A percentile compares a stretch with the other conserved stretches of the same genome.
phyloP scores from a whole-genome alignment of 2,888 invertebrate genomes.

The Campopleginae sp. region DNA sequence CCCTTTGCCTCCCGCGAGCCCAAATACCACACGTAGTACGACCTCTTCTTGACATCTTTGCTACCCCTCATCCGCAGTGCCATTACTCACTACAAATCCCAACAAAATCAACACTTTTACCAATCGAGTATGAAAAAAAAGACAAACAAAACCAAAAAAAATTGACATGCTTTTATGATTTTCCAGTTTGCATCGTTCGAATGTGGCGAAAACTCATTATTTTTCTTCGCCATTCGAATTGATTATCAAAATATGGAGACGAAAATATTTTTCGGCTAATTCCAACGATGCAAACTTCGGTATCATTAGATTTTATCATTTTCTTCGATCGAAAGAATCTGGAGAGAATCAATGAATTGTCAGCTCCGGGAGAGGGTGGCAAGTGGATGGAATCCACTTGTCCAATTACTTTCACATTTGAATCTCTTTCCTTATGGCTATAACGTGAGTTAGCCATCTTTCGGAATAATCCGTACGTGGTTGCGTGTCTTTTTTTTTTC shows the following conservation, averaged over 20 bases:
- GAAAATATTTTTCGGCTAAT: too few species aligned
- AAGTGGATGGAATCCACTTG: conserved; percentile 36
- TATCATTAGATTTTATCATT: not conserved
- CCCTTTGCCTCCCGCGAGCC: conserved; percentile 98
- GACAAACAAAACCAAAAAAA: not conserved
- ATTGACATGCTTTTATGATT: too few species aligned
- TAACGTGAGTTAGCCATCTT: conserved; percentile 32
- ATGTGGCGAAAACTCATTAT: too few species aligned
- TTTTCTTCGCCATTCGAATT: too few species aligned
- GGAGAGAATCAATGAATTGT: not conserved
- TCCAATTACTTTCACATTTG: conserved; percentile 79
- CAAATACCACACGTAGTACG: conserved; percentile 97
- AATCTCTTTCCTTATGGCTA: conserved; percentile 32
- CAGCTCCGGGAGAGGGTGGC: not conserved
- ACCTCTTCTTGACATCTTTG: conserved; percentile 95
- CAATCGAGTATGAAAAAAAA: not conserved
- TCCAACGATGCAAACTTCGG: too few species aligned
- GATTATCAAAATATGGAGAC: too few species aligned
- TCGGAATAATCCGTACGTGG: conserved; percentile 8
- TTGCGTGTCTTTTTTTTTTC: conserved; percentile 5
- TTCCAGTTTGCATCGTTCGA: too few species aligned
- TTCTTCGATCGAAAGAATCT: not conserved
- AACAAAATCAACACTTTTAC: conserved; percentile 29
- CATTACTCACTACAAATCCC: conserved; percentile 85
- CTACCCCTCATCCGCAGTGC: conserved; percentile 89